These are phyloP conservation scores for Pavo muticus DNA, from an alignment of 2,113 vertebrate genomes.

Conservation along the genomic window DNA sequence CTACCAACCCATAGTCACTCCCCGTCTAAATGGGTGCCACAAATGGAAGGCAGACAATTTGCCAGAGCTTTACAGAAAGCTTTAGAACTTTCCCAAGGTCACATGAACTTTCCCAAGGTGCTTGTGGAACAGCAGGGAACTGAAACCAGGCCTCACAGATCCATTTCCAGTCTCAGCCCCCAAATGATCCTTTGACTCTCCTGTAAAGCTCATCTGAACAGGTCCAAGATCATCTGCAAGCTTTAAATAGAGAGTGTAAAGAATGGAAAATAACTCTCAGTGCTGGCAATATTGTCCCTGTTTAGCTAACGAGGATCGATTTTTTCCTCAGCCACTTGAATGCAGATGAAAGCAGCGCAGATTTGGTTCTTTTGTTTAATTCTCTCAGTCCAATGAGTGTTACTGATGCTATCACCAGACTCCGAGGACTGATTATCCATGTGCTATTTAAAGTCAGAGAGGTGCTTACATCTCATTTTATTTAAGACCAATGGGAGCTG, in stretches of 20 bases:
- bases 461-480: conserved; percentile 6
- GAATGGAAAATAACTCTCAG: conserved; percentile 44
- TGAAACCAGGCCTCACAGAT: not conserved
- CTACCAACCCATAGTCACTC: rapidly evolving
- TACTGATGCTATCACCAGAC: not conserved
- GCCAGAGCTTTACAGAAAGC: not conserved
- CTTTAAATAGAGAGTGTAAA: not conserved
- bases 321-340: not conserved
- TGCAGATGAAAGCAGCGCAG: conserved; percentile 35
- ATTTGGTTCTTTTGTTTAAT: conserved; percentile 24
- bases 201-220: not conserved
- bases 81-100: not conserved
- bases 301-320: conserved; percentile 60
- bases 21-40: rapidly evolving
- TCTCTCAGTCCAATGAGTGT: conserved; percentile 24
- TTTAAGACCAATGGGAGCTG: not conserved
- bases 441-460: conserved; percentile 41
- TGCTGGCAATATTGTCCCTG: not conserved
- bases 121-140: not conserved
- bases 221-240: not conserved
- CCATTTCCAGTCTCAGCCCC: not conserved
- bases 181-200: not conserved
- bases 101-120: not conserved
- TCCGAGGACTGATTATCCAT: not conserved
- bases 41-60: rapidly evolving